Percentiles rank a stretch among this genome's conserved stretches.
phyloP scores from a whole-genome alignment of 2,113 vertebrate species.

The Caranx ignobilis region DNA sequence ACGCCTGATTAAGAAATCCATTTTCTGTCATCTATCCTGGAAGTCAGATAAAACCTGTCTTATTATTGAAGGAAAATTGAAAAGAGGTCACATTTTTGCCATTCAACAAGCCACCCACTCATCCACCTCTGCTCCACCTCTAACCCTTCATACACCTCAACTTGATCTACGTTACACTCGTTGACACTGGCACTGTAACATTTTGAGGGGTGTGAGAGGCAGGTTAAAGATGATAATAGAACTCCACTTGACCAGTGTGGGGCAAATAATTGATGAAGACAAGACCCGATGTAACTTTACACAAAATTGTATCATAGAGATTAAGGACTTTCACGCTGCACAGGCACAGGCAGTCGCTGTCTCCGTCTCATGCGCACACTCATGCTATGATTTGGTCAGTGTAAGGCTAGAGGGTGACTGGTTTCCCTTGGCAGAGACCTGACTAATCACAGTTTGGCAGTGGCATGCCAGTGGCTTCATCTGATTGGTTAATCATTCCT shows the following conservation, averaged over 20 bases:
- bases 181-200: conserved; percentile 9
- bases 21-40: conserved; percentile 70
- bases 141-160: conserved; percentile 10
- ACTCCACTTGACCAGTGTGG: neutral
- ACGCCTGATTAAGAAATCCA: conserved; percentile 77
- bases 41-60: conserved; percentile 54
- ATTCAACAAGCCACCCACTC: conserved; percentile 49
- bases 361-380: no score
- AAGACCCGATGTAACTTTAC: no score
- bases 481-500: no score
- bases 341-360: no score
- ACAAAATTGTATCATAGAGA: no score
- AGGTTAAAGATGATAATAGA: conserved; percentile 1
- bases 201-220: neutral
- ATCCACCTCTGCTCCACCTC: conserved; percentile 37
- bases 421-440: no score
- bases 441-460: no score
- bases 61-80: conserved; percentile 43
- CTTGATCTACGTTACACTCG: neutral
- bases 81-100: conserved; percentile 38
- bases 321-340: no score
- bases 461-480: no score
- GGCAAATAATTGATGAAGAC: no score
- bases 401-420: no score
- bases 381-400: no score